These are phyloP conservation scores for Malaclemys terrapin DNA, from an alignment of 2,113 vertebrate species.

Conservation along the genomic window DNA sequence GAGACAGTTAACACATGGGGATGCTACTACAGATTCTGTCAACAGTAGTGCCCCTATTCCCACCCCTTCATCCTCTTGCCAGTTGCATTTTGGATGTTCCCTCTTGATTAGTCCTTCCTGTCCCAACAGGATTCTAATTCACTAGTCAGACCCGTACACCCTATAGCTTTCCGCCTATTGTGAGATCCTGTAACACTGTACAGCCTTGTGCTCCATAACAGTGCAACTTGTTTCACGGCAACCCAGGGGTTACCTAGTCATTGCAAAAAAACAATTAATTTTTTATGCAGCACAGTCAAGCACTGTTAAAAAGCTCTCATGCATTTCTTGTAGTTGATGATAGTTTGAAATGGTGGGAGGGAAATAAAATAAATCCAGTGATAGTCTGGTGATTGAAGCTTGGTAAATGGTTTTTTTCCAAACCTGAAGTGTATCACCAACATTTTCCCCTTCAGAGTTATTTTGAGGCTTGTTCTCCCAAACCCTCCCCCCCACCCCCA, in stretches of 20 bases:
- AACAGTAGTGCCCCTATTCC: fast-evolving
- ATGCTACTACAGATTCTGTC: background rate
- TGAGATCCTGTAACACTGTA: background rate
- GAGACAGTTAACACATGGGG: background rate
- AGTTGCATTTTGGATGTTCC: background rate
- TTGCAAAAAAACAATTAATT: background rate
- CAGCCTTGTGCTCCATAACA: background rate
- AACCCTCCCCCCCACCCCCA: background rate
- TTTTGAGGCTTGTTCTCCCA: background rate
- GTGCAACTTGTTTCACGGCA: background rate
- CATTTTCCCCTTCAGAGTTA: background rate
- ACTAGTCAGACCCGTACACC: background rate
- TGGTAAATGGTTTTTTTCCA: background rate
- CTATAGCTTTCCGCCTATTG: background rate
- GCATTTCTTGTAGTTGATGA: background rate
- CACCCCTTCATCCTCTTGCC: background rate
- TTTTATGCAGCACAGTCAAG: fast-evolving
- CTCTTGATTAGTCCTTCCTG: background rate
- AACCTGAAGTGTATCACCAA: background rate
- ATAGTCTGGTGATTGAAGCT: background rate
- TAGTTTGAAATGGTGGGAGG: background rate
- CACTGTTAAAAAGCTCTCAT: background rate
- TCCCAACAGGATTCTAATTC: background rate
- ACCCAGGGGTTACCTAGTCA: background rate
- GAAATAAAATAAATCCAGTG: background rate